phyloP scores from a whole-genome alignment of 2,113 vertebrate species.

The Drymodes brunneopygia region DNA sequence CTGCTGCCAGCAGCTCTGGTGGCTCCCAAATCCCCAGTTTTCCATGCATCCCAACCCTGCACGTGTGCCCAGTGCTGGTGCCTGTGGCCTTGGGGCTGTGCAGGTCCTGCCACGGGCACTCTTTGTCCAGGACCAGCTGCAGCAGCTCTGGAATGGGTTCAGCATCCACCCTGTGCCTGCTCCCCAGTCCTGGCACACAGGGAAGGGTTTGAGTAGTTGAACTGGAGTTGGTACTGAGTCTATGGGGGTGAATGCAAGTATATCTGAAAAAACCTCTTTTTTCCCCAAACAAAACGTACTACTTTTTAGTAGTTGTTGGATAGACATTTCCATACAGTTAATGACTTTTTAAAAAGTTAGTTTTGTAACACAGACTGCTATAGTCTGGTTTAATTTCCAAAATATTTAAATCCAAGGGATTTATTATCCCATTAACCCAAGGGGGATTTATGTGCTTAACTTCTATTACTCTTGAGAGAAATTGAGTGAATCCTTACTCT shows the following conservation, averaged over 20 bases:
- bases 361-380: neutral
- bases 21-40: neutral
- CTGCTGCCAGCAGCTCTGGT: neutral
- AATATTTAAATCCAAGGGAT: slow-evolving; percentile 2
- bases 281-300: neutral
- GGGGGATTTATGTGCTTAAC: neutral
- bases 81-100: neutral
- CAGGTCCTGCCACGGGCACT: rapidly evolving
- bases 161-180: neutral
- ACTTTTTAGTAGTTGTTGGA: neutral
- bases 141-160: neutral
- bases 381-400: slow-evolving; percentile 1
- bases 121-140: no score
- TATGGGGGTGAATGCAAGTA: neutral
- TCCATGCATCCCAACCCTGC: rapidly evolving
- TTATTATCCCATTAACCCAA: neutral
- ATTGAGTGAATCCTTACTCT: neutral
- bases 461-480: neutral
- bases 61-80: rapidly evolving
- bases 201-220: neutral
- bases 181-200: neutral
- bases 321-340: neutral
- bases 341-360: neutral
- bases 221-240: neutral
- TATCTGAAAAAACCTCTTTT: neutral